These are phyloP conservation scores for Bothrops jararaca DNA, from an alignment of 2,113 vertebrate species.

Conservation along the genomic window DNA sequence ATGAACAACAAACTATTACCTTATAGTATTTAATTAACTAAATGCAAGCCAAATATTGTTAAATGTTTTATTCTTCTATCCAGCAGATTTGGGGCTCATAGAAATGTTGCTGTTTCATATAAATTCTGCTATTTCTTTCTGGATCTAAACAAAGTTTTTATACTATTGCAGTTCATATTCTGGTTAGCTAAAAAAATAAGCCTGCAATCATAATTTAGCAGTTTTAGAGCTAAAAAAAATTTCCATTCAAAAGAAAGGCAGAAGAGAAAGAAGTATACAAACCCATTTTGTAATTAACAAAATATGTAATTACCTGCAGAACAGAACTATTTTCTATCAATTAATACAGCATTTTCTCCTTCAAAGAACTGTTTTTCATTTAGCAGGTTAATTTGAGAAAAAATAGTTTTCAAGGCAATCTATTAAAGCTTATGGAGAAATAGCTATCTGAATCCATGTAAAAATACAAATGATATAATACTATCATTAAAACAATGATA, in stretches of 20 bases:
- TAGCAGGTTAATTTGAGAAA: not conserved
- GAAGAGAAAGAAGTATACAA: not conserved
- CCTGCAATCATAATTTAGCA: not conserved
- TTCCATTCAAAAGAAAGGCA: not conserved
- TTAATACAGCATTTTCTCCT: not conserved
- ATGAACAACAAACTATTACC: not conserved
- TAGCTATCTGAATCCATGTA: not conserved
- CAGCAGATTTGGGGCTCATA: not conserved
- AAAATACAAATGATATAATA: not conserved
- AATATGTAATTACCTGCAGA: too few relatives aligned
- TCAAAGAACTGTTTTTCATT: not conserved
- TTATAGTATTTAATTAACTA: not conserved
- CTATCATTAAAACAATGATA: not conserved
- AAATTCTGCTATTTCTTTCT: not conserved
- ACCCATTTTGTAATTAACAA: not conserved
- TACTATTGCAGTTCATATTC: not conserved
- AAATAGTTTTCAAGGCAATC: not conserved
- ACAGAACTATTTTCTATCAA: not conserved
- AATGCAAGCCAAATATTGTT: not conserved
- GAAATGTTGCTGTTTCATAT: not conserved
- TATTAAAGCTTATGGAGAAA: not conserved
- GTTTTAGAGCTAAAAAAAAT: not conserved
- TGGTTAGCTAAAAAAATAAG: not conserved
- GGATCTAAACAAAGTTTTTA: not conserved
- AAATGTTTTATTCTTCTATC: not conserved